Percentiles rank a stretch among this genome's conserved stretches.
Conservation (phyloP, 92 coral and sea anemone species). For the Scolanthus callimorphus region DNA sequence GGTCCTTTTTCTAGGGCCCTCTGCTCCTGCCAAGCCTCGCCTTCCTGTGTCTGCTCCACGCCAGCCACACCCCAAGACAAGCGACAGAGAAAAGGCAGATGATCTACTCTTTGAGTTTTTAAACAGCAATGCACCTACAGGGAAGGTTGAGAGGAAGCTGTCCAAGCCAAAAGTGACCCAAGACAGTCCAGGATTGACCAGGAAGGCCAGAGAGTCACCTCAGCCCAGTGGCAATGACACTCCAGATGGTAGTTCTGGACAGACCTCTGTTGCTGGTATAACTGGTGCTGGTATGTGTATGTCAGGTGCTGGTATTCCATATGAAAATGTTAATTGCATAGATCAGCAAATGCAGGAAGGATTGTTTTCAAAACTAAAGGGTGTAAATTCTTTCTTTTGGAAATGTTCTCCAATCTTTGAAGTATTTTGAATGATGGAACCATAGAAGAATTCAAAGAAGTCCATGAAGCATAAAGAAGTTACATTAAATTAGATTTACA, state of each 20-base stretch:
- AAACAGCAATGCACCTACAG: constrained; percentile 67
- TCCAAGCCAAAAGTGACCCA: constrained; percentile 36
- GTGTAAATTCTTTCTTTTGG: no score
- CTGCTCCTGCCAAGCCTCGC: constrained; percentile 67
- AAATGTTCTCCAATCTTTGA: no score
- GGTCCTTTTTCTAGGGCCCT: constrained; percentile 54
- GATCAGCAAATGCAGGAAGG: no score
- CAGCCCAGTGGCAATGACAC: not conserved
- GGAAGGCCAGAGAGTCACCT: constrained; percentile 14
- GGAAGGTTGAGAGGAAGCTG: constrained; percentile 57
- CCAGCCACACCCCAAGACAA: constrained; percentile 49
- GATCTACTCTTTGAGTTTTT: constrained; percentile 92
- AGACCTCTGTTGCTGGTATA: no score
- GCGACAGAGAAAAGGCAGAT: constrained; percentile 62
- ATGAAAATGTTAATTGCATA: no score
- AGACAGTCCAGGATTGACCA: constrained; percentile 23
- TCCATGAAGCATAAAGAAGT: no score
- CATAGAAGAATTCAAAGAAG: no score
- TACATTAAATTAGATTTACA: no score
- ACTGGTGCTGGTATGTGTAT: no score
- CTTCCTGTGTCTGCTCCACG: constrained; percentile 56
- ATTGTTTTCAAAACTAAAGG: no score
- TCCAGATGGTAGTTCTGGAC: constrained; percentile 20
- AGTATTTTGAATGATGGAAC: no score
- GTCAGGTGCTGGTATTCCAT: no score